Conservation (phyloP, 2,888 invertebrate genomes). For the Ephialtes manifestator region DNA sequence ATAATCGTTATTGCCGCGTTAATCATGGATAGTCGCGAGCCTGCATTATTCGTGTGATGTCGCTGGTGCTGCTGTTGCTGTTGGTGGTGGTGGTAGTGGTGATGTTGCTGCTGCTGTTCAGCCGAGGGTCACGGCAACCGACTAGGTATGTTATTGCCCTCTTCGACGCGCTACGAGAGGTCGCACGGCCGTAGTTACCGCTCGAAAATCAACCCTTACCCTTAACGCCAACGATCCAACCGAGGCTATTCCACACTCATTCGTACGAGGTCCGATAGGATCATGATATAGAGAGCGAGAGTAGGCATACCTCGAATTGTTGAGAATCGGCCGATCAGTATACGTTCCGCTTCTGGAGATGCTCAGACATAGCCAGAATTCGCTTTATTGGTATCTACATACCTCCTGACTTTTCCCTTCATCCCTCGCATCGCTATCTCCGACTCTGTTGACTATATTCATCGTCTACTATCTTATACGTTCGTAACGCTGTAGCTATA, state of each 20-base stretch:
- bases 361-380: slow-evolving; percentile 78
- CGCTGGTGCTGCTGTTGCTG: slow-evolving; percentile 29
- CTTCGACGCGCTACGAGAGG: slow-evolving; percentile 72
- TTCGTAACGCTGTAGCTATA: neutral
- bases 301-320: slow-evolving; percentile 81
- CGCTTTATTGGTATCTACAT: slow-evolving; percentile 83
- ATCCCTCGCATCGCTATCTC: slow-evolving; percentile 46
- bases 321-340: slow-evolving; percentile 78
- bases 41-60: slow-evolving; percentile 80
- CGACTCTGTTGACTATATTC: slow-evolving; percentile 6
- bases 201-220: slow-evolving; percentile 77
- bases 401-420: slow-evolving; percentile 76
- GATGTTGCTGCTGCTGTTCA: slow-evolving; percentile 25
- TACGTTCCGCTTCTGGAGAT: slow-evolving; percentile 69
- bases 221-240: slow-evolving; percentile 59
- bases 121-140: slow-evolving; percentile 58
- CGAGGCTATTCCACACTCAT: slow-evolving; percentile 21
- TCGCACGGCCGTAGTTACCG: slow-evolving; percentile 36
- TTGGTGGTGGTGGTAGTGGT: neutral
- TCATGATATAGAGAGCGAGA: slow-evolving; percentile 30
- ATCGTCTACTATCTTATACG: neutral
- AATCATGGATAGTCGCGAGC: slow-evolving; percentile 83
- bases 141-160: slow-evolving; percentile 81
- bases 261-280: neutral
- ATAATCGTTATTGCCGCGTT: slow-evolving; percentile 85